Conservation (phyloP, 2,888 invertebrate genomes). For the Halictus quadricinctus region DNA sequence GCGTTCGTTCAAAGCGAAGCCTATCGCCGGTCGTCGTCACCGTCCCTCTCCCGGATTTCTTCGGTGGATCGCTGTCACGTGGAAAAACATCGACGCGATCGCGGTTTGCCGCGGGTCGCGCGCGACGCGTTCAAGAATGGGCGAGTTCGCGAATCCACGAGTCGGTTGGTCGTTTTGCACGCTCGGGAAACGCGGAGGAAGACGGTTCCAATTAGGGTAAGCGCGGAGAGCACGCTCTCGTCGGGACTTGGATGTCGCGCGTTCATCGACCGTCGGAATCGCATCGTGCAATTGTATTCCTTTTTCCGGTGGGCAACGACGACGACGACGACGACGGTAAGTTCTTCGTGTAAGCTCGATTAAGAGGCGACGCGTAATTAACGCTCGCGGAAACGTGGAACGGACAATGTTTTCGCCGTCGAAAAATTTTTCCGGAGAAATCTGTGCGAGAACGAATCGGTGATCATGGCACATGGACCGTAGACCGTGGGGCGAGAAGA, state of each 20-base stretch:
- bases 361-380: slow-evolving; percentile 38
- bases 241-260: not conserved
- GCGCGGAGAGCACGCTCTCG: not conserved
- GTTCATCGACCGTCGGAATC: not conserved
- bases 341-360: not conserved
- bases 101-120: not conserved
- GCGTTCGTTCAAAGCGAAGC: slow-evolving; percentile 13
- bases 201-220: slow-evolving; percentile 38
- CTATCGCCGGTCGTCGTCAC: not conserved
- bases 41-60: not conserved
- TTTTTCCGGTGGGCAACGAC: not conserved
- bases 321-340: not conserved
- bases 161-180: not conserved
- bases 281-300: slow-evolving; percentile 20
- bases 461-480: not conserved
- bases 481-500: not conserved
- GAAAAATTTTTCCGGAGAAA: not conserved
- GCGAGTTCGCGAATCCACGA: not conserved
- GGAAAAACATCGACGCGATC: not conserved
- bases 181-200: not conserved
- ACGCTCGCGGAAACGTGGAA: slow-evolving; percentile 8
- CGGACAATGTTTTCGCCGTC: too few species aligned
- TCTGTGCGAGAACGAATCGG: not conserved
- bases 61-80: not conserved
- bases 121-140: not conserved